Evolutionary conservation across 2,113 vertebrate genomes (phyloP), one percentile per base, ranked within the genome.

Genomic region (Oryzias curvinotus): DNA sequence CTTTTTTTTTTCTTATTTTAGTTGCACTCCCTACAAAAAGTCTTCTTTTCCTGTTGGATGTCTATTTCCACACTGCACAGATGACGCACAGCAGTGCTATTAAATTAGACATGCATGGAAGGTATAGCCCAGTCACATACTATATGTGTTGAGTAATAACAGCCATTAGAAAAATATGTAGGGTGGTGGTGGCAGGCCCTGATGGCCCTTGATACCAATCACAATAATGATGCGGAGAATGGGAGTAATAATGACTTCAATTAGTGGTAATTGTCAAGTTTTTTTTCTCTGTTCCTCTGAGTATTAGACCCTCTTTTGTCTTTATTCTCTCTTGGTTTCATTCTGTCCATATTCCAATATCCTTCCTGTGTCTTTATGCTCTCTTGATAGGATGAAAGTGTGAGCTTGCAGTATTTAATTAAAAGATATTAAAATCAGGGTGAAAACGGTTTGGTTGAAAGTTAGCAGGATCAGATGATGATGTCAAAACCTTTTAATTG

Each of bases 131-230:
- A 46, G 86, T 58, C 47, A 56, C 81, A 81, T 84, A 77, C 86
- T 82, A 85, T 82, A 85, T 56, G 83, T 72, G 79, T 85, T 88
- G 88, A 90, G 77, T 91, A 91, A 92, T 92, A 88, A 88, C 82
- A 84, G 86, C 86, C 81, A 89, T 92, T 91, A 91, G 78, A 85
- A 87, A 85, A 88, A 87, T 91, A 90, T 91, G 90, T 86, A 83
- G 77, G 78, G 86, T 75, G 73, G 75, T 46, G 47, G 75, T 85
- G 85, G 77, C 85, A 77, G 71, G 68, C 62, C 75, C 74, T 73
- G 80, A 87, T 88, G 85, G 58, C 77, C 81, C 62, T 66, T 48
- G 83, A 90, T 90, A 90, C 90, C 85, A 91, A 90, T 92, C 89
- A 90, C 86, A 89, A 90, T 89, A 90, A 88, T 91, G 89, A 91